Percentiles rank a stretch among this genome's conserved stretches.
phyloP scores from a whole-genome alignment of 2,113 vertebrate species.

The Kryptolebias marmoratus region DNA sequence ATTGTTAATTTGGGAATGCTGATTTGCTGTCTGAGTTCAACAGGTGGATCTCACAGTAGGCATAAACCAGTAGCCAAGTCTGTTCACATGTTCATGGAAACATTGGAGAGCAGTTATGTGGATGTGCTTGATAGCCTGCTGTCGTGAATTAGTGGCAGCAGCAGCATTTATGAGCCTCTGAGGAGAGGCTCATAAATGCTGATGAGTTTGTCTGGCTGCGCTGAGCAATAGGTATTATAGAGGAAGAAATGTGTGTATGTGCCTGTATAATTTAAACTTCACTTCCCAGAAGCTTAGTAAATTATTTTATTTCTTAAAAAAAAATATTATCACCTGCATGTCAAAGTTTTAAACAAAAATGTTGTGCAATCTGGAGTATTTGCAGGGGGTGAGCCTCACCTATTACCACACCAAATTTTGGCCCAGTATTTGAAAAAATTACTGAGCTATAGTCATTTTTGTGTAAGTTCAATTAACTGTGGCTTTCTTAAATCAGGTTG shows the following conservation, averaged over 20 bases:
- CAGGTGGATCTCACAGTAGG: conserved; percentile 35
- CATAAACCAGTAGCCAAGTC: conserved; percentile 20
- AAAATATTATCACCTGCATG: no score
- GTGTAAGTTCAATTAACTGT: no score
- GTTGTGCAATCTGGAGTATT: no score
- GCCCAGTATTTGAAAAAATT: no score
- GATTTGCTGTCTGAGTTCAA: conserved; percentile 12
- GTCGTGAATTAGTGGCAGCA: conserved; percentile 43
- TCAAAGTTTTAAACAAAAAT: no score
- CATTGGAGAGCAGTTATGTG: conserved; percentile 33
- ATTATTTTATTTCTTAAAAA: no score
- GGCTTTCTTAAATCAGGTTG: no score
- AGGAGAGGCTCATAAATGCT: conserved; percentile 54
- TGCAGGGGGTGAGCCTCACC: no score
- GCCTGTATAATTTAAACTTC: conserved; percentile 18
- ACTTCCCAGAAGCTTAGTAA: conserved; percentile 8
- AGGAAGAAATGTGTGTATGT: conserved; percentile 13
- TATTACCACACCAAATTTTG: no score
- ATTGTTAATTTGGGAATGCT: no score
- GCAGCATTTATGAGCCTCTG: conserved; percentile 14
- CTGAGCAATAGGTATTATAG: neutral
- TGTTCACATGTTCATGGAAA: conserved; percentile 69
- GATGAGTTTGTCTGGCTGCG: conserved; percentile 66
- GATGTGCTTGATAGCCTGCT: conserved; percentile 46
- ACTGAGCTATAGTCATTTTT: no score